Evolutionary conservation across 2,888 invertebrate genomes (phyloP), one percentile per base, ranked within the genome.

Genomic region (Acholoe squamosa): DNA sequence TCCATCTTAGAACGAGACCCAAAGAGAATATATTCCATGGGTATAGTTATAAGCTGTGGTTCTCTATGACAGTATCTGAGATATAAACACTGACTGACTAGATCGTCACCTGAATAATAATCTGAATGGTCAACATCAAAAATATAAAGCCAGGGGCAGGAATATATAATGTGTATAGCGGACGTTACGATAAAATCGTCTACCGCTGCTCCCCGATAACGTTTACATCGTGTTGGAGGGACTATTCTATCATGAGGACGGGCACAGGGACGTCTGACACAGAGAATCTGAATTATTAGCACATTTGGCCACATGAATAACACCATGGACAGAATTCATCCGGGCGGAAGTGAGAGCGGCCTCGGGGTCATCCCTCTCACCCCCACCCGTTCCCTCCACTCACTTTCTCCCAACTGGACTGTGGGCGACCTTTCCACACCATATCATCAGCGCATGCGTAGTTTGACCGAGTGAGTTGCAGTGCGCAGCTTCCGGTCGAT

Each of bases 401-500:
- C 61, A 61, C 61, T n/a, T 61, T 19, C 61, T 61, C 61, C 76
- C 76, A 28, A 5, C 76, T 31, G n/a, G 61, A 76, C 76, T 3
- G 5, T 5, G n/a, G 14, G 10, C 61, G 19, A 33, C 80, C 33
- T 0, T 14, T 43, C 43, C 16, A 43, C 16, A 22, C 43, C 34
- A 43, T 71, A 71, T 25, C 80, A 43, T 34, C 33, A 22, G 80
- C 80, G 80, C 80, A 80, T 43, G 80, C 80, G 80, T 16, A 19
- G 1, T 16, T 43, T 80, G 80, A 80, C 3, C 80, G 19, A 22
- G 80, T 80, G 43, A 43, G 31, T n/a, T 61, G 61, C n/a, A 10
- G 71, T 25, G 31, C 3, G 19, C 43, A 12, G 33, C 43, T 80
- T 80, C 80, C 33, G 80, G 34, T 80, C n/a, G 80, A 14, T 22